Percentiles rank a stretch among this genome's conserved stretches.
Conservation (phyloP, 1,140 invertebrate species). For the Lepidurus arcticus region DNA sequence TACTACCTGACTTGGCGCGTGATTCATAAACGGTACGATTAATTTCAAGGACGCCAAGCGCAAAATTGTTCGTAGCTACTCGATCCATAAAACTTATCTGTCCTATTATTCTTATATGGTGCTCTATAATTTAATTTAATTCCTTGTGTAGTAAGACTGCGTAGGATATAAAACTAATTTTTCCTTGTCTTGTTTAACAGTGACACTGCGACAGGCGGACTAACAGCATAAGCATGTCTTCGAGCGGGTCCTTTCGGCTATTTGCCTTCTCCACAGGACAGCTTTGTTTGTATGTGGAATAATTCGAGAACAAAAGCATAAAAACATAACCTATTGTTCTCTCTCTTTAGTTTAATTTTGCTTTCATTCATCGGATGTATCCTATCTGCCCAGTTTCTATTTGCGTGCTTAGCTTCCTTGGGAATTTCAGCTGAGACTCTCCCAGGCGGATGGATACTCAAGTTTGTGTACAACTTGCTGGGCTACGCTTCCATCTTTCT, state of each 20-base stretch:
- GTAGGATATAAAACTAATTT: neutral
- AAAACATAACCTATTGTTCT: slow-evolving; percentile 28
- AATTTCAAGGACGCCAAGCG: too few species aligned
- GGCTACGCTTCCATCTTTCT: slow-evolving; percentile 85
- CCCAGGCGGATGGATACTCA: slow-evolving; percentile 67
- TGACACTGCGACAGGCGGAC: neutral
- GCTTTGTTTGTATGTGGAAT: neutral
- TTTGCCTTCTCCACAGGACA: neutral
- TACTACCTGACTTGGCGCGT: too few species aligned
- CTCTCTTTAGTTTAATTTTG: slow-evolving; percentile 47
- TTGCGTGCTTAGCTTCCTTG: slow-evolving; percentile 48
- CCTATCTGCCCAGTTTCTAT: slow-evolving; percentile 51
- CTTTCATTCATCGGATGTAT: slow-evolving; percentile 49
- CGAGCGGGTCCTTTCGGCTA: neutral
- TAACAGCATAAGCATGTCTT: neutral
- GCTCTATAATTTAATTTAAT: neutral
- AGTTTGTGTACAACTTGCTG: slow-evolving; percentile 62
- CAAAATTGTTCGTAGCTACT: neutral
- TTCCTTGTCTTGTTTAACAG: neutral
- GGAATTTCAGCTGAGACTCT: slow-evolving; percentile 42
- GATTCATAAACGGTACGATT: neutral
- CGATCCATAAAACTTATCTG: too few species aligned
- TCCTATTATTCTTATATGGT: too few species aligned
- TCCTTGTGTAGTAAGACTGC: neutral
- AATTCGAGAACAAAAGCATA: neutral